Evolutionary conservation across 2,113 vertebrate species (phyloP).

Genomic region (Apteryx owenii): DNA sequence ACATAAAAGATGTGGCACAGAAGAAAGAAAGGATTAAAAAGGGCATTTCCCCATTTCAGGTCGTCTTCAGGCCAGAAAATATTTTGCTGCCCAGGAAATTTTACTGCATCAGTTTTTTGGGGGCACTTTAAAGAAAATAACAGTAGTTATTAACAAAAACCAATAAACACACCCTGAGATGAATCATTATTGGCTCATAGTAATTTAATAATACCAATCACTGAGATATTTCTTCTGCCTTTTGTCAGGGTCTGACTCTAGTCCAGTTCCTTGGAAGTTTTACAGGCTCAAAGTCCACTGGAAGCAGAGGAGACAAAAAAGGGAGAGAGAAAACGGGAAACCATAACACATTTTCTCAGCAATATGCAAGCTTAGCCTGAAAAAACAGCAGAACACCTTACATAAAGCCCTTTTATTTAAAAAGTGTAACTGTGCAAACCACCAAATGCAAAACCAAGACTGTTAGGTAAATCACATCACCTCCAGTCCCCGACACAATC

Average conservation of each 20-base stretch:
- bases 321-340: background rate
- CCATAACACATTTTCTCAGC: background rate
- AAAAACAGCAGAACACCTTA: background rate
- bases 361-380: background rate
- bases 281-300: background rate
- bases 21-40: constrained; percentile 10
- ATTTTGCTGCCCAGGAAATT: background rate
- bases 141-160: background rate
- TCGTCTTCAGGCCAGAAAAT: background rate
- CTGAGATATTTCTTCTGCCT: background rate
- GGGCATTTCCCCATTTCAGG: background rate
- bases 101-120: background rate
- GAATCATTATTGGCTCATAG: background rate
- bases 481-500: background rate
- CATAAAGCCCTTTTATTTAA: background rate
- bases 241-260: background rate
- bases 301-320: background rate
- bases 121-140: background rate
- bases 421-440: background rate
- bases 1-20: background rate
- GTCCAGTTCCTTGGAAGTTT: background rate
- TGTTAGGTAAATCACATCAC: constrained; percentile 2
- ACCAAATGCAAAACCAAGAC: background rate
- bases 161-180: background rate
- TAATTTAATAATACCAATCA: background rate